Conservation (phyloP, 2,113 vertebrate species). For the Nothocercus nigrocapillus region DNA sequence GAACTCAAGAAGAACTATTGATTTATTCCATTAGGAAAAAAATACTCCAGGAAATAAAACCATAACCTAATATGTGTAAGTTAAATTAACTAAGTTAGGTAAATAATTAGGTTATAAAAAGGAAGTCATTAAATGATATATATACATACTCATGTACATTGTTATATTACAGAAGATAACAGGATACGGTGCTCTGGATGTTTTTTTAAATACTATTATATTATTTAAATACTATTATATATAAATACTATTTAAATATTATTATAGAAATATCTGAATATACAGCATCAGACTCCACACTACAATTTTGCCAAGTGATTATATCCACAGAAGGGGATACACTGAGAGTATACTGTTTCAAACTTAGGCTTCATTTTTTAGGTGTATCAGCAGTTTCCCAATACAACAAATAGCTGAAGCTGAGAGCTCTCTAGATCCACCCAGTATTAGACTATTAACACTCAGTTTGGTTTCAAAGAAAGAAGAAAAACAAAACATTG, state of each 20-base stretch:
- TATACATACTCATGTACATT: neutral
- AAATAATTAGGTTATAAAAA: slow-evolving; percentile 43
- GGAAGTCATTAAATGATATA: neutral
- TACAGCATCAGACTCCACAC: neutral
- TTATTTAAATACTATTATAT: neutral
- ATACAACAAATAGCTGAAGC: neutral
- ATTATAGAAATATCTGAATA: neutral
- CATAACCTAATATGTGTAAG: slow-evolving; percentile 43
- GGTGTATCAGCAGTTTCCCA: neutral
- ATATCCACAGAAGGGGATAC: neutral
- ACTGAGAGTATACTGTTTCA: neutral
- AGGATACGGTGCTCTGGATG: neutral
- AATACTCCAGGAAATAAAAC: slow-evolving; percentile 48
- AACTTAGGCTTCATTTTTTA: neutral
- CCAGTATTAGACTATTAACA: neutral
- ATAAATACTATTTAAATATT: neutral
- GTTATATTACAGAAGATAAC: neutral
- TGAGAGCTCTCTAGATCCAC: neutral
- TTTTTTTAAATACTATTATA: neutral
- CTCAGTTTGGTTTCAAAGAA: neutral
- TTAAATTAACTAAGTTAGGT: slow-evolving; percentile 37
- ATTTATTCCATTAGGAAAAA: slow-evolving; percentile 22
- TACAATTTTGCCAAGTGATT: slow-evolving; percentile 5
- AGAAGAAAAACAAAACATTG: neutral
- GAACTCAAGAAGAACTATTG: neutral